Conservation (phyloP, 2,113 vertebrate genomes). For the Potamarius usumacintae region DNA sequence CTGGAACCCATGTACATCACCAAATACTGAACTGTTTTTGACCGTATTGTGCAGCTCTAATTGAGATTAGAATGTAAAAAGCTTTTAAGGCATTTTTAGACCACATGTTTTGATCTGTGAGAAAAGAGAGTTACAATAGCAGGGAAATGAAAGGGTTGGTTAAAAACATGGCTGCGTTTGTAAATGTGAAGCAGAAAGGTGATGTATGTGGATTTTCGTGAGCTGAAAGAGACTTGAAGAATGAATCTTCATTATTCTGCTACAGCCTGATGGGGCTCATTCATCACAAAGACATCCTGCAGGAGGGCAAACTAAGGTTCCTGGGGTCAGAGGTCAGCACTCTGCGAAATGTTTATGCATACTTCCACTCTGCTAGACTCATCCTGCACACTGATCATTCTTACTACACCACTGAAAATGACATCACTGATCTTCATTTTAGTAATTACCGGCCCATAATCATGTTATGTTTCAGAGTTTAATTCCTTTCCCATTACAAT, state of each 20-base stretch:
- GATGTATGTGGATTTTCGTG: not conserved
- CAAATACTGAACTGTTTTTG: too few relatives aligned
- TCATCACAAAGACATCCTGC: not conserved
- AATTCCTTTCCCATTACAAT: not conserved
- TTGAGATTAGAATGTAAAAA: not conserved
- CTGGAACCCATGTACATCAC: too few relatives aligned
- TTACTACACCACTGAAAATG: not conserved
- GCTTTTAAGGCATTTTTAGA: not conserved
- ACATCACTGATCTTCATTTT: not conserved
- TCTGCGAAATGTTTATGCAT: not conserved
- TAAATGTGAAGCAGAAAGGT: not conserved
- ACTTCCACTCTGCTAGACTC: not conserved
- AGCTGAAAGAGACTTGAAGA: not conserved
- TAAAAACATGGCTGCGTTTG: not conserved
- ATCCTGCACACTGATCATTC: not conserved
- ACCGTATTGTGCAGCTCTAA: not conserved
- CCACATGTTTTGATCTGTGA: not conserved
- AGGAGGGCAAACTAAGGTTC: slow-evolving; percentile 1
- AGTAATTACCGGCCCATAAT: too few relatives aligned
- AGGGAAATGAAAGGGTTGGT: not conserved
- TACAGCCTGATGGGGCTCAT: not conserved
- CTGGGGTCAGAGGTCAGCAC: not conserved
- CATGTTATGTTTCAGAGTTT: not conserved
- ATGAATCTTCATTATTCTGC: not conserved
- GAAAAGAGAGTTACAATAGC: not conserved